Evolutionary conservation across 2,113 vertebrate genomes (phyloP).

Genomic region (Mormyrus iriodes): DNA sequence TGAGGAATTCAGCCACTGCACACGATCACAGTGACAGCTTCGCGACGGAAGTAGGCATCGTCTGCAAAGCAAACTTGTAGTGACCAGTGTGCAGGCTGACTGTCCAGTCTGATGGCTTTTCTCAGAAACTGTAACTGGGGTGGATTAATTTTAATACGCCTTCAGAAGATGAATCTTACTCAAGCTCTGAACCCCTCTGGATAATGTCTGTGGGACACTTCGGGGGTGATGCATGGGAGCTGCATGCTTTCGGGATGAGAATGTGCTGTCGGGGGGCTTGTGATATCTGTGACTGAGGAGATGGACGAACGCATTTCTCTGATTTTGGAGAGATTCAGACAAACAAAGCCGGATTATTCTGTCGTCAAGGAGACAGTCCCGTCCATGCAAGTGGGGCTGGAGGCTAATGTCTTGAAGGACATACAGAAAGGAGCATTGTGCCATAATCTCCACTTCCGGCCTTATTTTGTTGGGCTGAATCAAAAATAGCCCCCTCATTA

Average conservation of each 20-base stretch:
- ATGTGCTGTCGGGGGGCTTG: background rate
- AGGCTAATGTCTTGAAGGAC: background rate
- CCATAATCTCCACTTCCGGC: background rate
- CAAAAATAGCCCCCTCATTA: background rate
- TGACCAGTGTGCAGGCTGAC: background rate
- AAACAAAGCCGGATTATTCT: background rate
- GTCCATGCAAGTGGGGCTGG: background rate
- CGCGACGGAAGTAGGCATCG: background rate
- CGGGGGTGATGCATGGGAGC: background rate
- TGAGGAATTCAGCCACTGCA: background rate
- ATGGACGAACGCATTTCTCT: background rate
- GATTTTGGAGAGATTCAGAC: background rate
- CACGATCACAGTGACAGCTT: background rate
- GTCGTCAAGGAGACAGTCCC: background rate
- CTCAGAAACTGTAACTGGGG: background rate
- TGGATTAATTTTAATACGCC: background rate
- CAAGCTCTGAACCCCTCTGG: background rate
- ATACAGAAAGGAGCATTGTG: background rate
- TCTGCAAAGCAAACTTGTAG: background rate
- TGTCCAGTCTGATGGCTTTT: background rate
- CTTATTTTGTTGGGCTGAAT: background rate
- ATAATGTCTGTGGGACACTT: background rate
- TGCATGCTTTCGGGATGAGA: background rate
- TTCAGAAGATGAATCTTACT: background rate
- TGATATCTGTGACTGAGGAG: background rate